phyloP scores from a whole-genome alignment of 2,888 invertebrate genomes.

The Conomelus anceps region DNA sequence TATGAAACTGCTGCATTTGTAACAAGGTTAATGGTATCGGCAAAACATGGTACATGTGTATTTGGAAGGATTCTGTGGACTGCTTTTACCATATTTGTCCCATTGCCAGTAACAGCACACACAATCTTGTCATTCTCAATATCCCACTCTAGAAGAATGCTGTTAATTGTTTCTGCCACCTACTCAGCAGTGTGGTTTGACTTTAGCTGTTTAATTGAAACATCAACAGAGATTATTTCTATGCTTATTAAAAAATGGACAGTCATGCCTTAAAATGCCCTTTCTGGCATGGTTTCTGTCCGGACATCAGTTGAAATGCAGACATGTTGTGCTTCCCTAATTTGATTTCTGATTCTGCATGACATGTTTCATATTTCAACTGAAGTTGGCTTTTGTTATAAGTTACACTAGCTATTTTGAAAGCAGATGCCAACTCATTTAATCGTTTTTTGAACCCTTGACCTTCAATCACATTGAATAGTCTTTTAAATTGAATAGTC shows the following conservation, averaged over 20 bases:
- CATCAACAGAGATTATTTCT: constrained; percentile 5
- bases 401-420: not conserved
- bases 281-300: constrained; percentile 16
- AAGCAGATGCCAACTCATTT: constrained; percentile 6
- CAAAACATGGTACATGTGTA: not conserved
- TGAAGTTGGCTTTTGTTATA: constrained; percentile 10
- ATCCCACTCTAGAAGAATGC: not conserved
- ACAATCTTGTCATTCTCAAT: not conserved
- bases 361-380: constrained; percentile 8
- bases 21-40: not conserved
- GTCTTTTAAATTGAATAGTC: too few relatives aligned
- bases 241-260: not conserved
- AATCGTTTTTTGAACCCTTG: constrained; percentile 11
- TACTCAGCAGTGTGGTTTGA: constrained; percentile 9
- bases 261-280: constrained; percentile 12
- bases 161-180: not conserved
- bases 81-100: not conserved
- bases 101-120: not conserved
- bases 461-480: constrained; percentile 5
- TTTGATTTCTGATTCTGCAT: not conserved
- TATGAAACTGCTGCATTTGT: not conserved
- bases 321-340: not conserved
- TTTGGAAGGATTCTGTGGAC: not conserved
- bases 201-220: not conserved
- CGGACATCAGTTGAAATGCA: constrained; percentile 8